Conservation (phyloP, 64 coral and sea anemone species). For the Astreopora myriophthalma region DNA sequence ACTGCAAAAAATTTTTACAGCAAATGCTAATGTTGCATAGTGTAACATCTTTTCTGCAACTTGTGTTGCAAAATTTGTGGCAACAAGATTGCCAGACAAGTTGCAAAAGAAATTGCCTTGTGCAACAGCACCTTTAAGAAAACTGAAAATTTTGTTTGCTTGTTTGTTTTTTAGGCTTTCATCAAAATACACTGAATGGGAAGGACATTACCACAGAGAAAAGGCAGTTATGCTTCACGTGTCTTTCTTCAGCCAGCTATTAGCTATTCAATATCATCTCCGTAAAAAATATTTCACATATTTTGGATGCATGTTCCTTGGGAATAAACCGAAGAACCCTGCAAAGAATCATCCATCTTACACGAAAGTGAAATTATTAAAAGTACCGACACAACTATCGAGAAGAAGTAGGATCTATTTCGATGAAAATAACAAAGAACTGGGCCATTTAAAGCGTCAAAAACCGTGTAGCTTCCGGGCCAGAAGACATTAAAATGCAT, state of each 20-base stretch:
- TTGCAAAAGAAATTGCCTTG: too few species aligned
- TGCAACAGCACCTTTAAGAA: too few species aligned
- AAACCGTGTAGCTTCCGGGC: neutral
- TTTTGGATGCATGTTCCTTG: neutral
- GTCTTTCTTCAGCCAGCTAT: neutral
- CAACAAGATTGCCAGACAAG: too few species aligned
- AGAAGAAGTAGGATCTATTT: neutral
- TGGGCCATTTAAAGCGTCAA: neutral
- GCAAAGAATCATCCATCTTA: neutral
- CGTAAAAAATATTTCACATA: conserved; percentile 3
- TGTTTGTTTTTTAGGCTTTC: too few species aligned
- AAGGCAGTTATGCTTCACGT: neutral
- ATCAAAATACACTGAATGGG: too few species aligned
- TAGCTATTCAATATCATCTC: neutral
- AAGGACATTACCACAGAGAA: too few species aligned
- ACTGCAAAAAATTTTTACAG: too few species aligned
- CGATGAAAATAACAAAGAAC: neutral
- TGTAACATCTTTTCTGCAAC: too few species aligned
- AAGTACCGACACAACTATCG: neutral
- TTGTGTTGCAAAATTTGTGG: too few species aligned
- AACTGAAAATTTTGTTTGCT: too few species aligned
- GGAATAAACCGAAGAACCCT: neutral
- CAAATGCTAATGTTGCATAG: too few species aligned
- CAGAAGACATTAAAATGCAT: neutral
- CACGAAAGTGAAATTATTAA: neutral